These are phyloP conservation scores for Momotus momota DNA, from an alignment of 2,797 vertebrate species.

Conservation along the genomic window DNA sequence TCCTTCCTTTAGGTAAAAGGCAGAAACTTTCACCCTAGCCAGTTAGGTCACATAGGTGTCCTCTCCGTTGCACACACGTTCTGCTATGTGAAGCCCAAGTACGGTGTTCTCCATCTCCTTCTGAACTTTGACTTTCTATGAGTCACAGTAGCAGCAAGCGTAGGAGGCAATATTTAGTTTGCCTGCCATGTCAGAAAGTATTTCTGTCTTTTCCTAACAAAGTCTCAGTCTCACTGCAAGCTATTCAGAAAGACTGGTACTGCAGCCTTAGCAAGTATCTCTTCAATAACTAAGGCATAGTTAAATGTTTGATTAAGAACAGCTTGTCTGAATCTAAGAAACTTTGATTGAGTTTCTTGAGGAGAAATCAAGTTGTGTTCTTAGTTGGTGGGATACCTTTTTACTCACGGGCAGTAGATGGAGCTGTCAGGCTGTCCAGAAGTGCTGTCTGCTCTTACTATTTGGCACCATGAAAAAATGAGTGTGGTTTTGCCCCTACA, in stretches of 20 bases:
- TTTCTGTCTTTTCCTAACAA: background rate
- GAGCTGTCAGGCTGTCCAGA: background rate
- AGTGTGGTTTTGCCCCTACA: background rate
- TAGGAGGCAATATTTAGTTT: background rate
- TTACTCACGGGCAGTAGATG: conserved; percentile 7
- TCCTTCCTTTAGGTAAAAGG: background rate
- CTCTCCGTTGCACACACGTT: background rate
- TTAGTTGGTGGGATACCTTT: background rate
- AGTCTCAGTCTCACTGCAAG: background rate
- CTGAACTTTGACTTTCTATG: background rate
- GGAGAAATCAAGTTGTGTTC: background rate
- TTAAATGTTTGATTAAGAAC: background rate
- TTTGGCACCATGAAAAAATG: background rate
- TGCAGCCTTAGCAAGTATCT: background rate
- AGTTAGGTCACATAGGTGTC: background rate
- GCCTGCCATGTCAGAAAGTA: background rate
- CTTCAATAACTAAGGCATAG: background rate
- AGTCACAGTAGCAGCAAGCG: background rate
- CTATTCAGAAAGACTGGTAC: background rate
- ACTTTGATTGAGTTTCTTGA: background rate
- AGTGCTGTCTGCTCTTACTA: background rate
- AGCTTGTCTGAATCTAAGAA: background rate
- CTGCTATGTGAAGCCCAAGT: background rate
- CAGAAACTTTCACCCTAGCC: background rate
- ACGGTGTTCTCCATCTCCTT: background rate